Percentiles rank a stretch among this genome's conserved stretches.
These are phyloP conservation scores for Cisticola juncidis DNA, from an alignment of 2,113 vertebrate genomes.

Conservation along the genomic window DNA sequence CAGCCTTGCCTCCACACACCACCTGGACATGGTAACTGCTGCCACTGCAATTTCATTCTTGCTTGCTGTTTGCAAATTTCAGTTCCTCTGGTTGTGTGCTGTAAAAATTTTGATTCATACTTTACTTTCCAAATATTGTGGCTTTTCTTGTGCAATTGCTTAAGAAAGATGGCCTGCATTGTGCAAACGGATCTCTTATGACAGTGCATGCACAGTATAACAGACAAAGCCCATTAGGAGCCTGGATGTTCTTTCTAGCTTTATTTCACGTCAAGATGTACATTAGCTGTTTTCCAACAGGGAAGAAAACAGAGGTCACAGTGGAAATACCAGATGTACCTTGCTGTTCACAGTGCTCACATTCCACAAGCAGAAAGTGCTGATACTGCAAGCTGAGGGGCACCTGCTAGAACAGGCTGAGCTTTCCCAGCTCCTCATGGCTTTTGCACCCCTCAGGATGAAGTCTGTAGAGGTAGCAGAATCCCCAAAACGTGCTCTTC, in stretches of 20 bases:
- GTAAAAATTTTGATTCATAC: constrained; percentile 56
- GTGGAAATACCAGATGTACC: background rate
- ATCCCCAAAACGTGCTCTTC: background rate
- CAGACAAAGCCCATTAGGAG: background rate
- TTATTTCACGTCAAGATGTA: background rate
- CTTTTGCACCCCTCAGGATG: background rate
- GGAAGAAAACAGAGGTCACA: background rate
- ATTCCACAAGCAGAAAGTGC: background rate
- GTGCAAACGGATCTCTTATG: constrained; percentile 8
- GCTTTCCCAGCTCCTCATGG: background rate
- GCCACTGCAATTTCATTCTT: constrained; percentile 44
- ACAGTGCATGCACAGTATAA: background rate
- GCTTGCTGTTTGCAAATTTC: constrained; percentile 56
- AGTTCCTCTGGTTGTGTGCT: constrained; percentile 56
- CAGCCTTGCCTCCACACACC: background rate
- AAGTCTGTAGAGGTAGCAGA: background rate
- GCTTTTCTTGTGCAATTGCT: constrained; percentile 56
- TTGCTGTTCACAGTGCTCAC: background rate
- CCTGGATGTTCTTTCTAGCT: background rate
- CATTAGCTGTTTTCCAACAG: background rate
- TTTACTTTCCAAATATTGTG: constrained; percentile 56
- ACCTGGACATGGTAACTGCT: constrained; percentile 45
- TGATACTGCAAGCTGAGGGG: background rate
- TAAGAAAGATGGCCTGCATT: background rate
- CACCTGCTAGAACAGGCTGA: background rate